phyloP scores from a whole-genome alignment of 1,140 invertebrate species.

The Eurosta solidaginis region DNA sequence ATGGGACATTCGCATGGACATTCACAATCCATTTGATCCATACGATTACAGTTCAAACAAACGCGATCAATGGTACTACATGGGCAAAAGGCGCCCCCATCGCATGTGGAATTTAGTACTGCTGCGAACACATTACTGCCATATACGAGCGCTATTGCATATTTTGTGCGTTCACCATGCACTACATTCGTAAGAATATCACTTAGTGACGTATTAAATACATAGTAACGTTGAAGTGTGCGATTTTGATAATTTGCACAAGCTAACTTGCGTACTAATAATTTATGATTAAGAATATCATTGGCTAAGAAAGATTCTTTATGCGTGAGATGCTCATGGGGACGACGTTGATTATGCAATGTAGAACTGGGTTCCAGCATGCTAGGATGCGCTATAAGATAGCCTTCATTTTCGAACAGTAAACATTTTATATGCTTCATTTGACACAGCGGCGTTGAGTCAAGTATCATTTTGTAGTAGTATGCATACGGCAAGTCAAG shows the following conservation, averaged over 20 bases:
- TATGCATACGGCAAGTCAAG: conserved; percentile 85
- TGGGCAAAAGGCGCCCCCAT: conserved; percentile 84
- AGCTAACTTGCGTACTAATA: conserved; percentile 80
- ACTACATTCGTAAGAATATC: conserved; percentile 80
- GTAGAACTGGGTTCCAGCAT: conserved; percentile 68
- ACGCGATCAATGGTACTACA: conserved; percentile 88
- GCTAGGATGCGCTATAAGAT: conserved; percentile 84
- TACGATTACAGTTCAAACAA: conserved; percentile 90
- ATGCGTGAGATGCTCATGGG: conserved; percentile 80
- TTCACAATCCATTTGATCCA: conserved; percentile 94
- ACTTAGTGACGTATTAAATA: conserved; percentile 80
- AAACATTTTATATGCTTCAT: conserved; percentile 81
- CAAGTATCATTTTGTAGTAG: conserved; percentile 74
- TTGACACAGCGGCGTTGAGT: conserved; percentile 70
- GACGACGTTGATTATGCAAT: conserved; percentile 63
- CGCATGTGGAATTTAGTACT: conserved; percentile 78
- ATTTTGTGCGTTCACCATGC: conserved; percentile 87
- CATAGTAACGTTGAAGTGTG: conserved; percentile 77
- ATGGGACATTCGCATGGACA: conserved; percentile 93
- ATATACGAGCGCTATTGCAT: conserved; percentile 79
- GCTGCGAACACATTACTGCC: conserved; percentile 88
- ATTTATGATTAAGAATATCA: conserved; percentile 83
- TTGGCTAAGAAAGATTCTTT: conserved; percentile 84
- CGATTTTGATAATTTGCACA: conserved; percentile 80
- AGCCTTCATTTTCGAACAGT: conserved; percentile 88